Percentiles rank a stretch among this genome's conserved stretches.
Evolutionary conservation across 2,113 vertebrate genomes (phyloP).

Genomic region (Axis porcinus): DNA sequence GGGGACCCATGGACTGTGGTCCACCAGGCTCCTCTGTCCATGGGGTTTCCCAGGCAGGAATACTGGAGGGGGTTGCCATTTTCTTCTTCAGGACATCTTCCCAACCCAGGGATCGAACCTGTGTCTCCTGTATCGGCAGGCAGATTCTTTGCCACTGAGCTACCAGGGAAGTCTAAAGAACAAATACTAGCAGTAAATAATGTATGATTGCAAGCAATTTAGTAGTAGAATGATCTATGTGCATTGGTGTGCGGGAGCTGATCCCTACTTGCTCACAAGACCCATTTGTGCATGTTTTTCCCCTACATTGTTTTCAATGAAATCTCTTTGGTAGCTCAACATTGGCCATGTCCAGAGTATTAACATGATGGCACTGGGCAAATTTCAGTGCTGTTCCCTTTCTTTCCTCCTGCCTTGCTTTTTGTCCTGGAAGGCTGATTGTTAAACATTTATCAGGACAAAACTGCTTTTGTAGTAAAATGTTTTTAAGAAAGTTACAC

Average conservation of each 20-base stretch:
- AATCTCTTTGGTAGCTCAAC: neutral
- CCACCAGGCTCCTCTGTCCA: neutral
- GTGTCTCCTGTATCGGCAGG: neutral
- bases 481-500: neutral
- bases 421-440: neutral
- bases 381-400: neutral
- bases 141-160: neutral
- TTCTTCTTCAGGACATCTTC: neutral
- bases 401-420: neutral
- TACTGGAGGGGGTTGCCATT: neutral
- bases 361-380: neutral
- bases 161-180: neutral
- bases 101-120: neutral
- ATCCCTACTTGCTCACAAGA: neutral
- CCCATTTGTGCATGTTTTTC: neutral
- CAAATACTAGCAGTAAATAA: neutral
- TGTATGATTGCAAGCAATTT: neutral
- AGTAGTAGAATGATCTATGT: neutral
- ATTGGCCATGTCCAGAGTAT: neutral
- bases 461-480: neutral
- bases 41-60: neutral
- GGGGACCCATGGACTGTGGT: neutral
- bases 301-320: neutral
- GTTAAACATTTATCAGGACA: neutral
- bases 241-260: neutral